Conservation (phyloP, 2,113 vertebrate genomes). For the Vulpes vulpes region DNA sequence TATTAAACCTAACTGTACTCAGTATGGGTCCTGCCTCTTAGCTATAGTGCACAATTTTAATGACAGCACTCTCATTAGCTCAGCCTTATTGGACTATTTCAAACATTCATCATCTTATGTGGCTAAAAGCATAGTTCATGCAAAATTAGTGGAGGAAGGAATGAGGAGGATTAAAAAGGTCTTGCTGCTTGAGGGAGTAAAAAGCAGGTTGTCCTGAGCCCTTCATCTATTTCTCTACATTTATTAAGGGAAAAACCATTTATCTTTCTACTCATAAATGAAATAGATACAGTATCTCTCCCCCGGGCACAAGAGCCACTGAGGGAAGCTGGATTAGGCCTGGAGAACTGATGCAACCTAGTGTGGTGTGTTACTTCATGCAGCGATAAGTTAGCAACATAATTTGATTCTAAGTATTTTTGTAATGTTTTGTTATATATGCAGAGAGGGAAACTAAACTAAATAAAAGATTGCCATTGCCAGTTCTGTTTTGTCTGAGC, state of each 20-base stretch:
- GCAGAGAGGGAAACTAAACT: slow-evolving; percentile 58
- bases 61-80: slow-evolving; percentile 85
- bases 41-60: slow-evolving; percentile 74
- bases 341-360: slow-evolving; percentile 82
- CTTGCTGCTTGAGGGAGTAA: slow-evolving; percentile 82
- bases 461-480: slow-evolving; percentile 51
- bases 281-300: slow-evolving; percentile 75
- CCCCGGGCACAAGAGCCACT: slow-evolving; percentile 70
- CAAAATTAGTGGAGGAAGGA: slow-evolving; percentile 81
- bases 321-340: slow-evolving; percentile 72
- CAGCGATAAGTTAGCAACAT: slow-evolving; percentile 66
- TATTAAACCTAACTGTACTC: slow-evolving; percentile 48
- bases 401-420: slow-evolving; percentile 65
- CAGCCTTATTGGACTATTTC: slow-evolving; percentile 77
- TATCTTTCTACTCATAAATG: slow-evolving; percentile 70
- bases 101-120: slow-evolving; percentile 80
- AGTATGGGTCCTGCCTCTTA: slow-evolving; percentile 74
- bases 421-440: slow-evolving; percentile 50
- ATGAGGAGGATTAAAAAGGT: slow-evolving; percentile 82
- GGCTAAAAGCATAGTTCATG: slow-evolving; percentile 81
- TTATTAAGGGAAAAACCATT: slow-evolving; percentile 84
- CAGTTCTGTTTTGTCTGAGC: slow-evolving; percentile 37
- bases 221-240: slow-evolving; percentile 73
- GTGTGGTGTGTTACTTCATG: slow-evolving; percentile 70
- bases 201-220: slow-evolving; percentile 77